Conservation (phyloP, 2,113 vertebrate genomes). For the Seriola dumerili region DNA sequence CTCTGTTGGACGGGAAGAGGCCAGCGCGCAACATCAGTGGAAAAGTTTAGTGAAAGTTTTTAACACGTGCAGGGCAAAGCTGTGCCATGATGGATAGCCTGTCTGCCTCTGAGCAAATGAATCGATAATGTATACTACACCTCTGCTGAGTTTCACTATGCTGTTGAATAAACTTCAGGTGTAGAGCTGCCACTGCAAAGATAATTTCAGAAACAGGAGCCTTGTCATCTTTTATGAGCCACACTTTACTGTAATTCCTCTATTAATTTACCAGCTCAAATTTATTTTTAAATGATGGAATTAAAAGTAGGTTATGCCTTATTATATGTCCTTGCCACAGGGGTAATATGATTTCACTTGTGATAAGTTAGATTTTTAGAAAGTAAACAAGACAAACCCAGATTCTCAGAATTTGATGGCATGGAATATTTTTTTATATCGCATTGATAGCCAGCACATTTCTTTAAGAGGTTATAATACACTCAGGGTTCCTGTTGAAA, state of each 20-base stretch:
- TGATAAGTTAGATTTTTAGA: constrained; percentile 25
- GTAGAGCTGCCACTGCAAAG: constrained; percentile 30
- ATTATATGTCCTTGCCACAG: constrained; percentile 33
- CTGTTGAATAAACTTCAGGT: constrained; percentile 57
- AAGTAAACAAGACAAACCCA: constrained; percentile 47
- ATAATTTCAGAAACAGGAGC: constrained; percentile 12
- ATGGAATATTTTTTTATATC: neutral
- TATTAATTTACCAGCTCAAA: constrained; percentile 18
- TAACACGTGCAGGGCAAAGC: constrained; percentile 66
- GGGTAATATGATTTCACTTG: constrained; percentile 24
- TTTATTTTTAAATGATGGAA: constrained; percentile 29
- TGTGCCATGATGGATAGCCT: constrained; percentile 68
- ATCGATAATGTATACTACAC: constrained; percentile 67
- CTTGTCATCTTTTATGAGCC: neutral
- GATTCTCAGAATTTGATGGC: constrained; percentile 26
- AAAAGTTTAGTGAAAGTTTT: constrained; percentile 75
- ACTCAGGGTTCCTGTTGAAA: neutral
- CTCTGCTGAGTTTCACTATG: constrained; percentile 36
- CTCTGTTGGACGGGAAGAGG: constrained; percentile 22
- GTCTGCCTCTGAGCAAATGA: constrained; percentile 51
- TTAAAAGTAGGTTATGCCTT: constrained; percentile 39
- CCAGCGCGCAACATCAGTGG: constrained; percentile 37
- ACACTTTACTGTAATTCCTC: neutral
- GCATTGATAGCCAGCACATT: constrained; percentile 7
- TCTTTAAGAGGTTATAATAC: constrained; percentile 14